Conservation (phyloP, 2,888 invertebrate species). For the Hofmannophila pseudospretella region DNA sequence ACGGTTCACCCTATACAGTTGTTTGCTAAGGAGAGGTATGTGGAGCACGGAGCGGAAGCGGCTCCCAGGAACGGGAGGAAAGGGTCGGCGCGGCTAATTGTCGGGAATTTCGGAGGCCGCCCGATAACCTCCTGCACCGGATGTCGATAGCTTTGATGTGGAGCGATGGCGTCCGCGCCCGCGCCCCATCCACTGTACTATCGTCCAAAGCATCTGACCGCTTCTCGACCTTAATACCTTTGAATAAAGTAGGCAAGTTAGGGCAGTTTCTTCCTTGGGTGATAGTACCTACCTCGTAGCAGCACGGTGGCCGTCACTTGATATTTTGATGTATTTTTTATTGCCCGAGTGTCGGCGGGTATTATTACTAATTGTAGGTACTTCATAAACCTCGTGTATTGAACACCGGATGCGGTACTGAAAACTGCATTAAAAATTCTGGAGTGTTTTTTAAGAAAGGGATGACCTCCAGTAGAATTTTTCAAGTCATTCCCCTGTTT, state of each 20-base stretch:
- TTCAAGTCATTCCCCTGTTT: no score
- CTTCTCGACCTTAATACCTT: no score
- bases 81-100: constrained; percentile 58
- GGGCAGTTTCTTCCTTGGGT: no score
- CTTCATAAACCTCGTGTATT: constrained; percentile 5
- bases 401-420: background rate
- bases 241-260: no score
- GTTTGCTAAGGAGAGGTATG: constrained; percentile 23
- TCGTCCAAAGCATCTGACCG: no score
- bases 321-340: constrained; percentile 12
- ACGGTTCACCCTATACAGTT: constrained; percentile 21
- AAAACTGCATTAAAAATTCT: background rate
- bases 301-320: constrained; percentile 9
- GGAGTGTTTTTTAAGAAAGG: no score
- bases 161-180: constrained; percentile 48
- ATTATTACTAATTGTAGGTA: constrained; percentile 11
- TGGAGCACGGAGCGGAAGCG: constrained; percentile 42
- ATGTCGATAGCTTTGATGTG: constrained; percentile 73
- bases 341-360: constrained; percentile 3
- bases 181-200: constrained; percentile 11
- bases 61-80: constrained; percentile 40
- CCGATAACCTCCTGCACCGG: constrained; percentile 70
- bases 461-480: no score
- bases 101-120: constrained; percentile 71
- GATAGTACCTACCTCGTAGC: background rate